phyloP scores from a whole-genome alignment of 53 echinoderm and acorn worm genomes.

The Luidia sarsii region DNA sequence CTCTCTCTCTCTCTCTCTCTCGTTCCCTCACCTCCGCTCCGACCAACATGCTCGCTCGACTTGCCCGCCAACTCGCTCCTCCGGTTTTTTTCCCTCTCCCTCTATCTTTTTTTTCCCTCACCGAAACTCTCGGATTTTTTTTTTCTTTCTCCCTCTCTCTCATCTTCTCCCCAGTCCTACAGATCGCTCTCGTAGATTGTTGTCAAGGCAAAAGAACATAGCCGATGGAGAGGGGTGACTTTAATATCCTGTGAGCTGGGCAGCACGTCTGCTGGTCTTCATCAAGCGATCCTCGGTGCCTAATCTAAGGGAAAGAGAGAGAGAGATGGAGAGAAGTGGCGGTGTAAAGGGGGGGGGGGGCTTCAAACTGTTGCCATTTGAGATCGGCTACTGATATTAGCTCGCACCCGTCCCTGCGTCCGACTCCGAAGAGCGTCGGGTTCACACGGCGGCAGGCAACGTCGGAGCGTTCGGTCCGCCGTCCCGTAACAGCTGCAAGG shows the following conservation, averaged over 20 bases:
- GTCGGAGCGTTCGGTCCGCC: not conserved
- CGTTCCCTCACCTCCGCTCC: not conserved
- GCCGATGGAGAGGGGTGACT: constrained; percentile 46
- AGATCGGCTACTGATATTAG: constrained; percentile 28
- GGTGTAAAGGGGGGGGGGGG: not conserved
- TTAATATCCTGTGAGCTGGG: constrained; percentile 55
- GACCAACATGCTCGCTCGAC: too few relatives aligned
- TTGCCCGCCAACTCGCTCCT: too few relatives aligned
- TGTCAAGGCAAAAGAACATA: constrained; percentile 45
- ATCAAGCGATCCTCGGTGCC: constrained; percentile 33
- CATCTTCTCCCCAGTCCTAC: not conserved
- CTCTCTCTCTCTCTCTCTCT: not conserved
- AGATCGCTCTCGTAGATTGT: constrained; percentile 46
- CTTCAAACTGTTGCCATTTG: constrained; percentile 36
- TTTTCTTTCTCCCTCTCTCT: not conserved
- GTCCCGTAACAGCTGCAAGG: not conserved
- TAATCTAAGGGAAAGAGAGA: constrained; percentile 2
- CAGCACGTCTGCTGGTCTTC: constrained; percentile 28
- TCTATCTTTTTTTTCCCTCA: not conserved
- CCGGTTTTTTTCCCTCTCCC: too few relatives aligned
- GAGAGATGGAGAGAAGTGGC: not conserved
- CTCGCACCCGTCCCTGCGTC: constrained; percentile 5
- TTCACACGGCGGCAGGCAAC: constrained; percentile 3
- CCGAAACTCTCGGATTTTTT: too few relatives aligned
- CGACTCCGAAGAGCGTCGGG: not conserved